Base-by-base conservation (phyloP, 2,888 invertebrate genomes). In the Drosophila colorata region DNA sequence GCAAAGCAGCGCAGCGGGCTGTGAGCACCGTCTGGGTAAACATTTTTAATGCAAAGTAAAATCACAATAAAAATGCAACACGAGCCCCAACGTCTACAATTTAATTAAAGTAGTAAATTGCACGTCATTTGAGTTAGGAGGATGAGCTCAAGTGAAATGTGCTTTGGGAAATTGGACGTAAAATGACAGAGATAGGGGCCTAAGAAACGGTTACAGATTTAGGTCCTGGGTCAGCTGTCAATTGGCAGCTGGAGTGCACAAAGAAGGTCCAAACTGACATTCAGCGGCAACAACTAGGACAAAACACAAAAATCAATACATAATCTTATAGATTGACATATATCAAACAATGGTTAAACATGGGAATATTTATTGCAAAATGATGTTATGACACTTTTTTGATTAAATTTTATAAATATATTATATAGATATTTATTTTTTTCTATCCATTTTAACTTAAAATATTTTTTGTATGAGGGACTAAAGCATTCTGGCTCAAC, bases 21-120 rank as follows among this genome's bases (percentile, higher is more conserved):
- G 20, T 4, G 5, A 7, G 49, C 33, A 28, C n/a, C 14, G 20
- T 43, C 55, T 43, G 56, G 35, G 31, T 14, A 31, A 53, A 53
- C 31, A 55, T 40, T 59, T 56, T 44, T 56, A 68, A 65, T 63
- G 48, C 53, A 40, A 51, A 52, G 33, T 25, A 31, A 67, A 74
- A 71, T 72, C 49, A 59, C 59, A 68, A 71, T 69, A 63, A 68
- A 80, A 84, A 47, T 80, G 78, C 75, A 71, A 44, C 56, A 48
- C 20, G 35, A 63, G 38, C 55, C 48, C 44, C 51, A 38, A 56
- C 35, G 67, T 57, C 67, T 64, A 53, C 76, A 76, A 74, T 85
- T 83, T 85, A 78, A 87, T 83, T 87, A 87, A 83, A 85, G 68
- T 82, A 68, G 85, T 83, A 87, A 83, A 83, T 87, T 85, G 70